A percentile compares a stretch with the other conserved stretches of the same genome.
These are phyloP conservation scores for Acrobasis consociella DNA, from an alignment of 2,888 invertebrate genomes.

Conservation along the genomic window DNA sequence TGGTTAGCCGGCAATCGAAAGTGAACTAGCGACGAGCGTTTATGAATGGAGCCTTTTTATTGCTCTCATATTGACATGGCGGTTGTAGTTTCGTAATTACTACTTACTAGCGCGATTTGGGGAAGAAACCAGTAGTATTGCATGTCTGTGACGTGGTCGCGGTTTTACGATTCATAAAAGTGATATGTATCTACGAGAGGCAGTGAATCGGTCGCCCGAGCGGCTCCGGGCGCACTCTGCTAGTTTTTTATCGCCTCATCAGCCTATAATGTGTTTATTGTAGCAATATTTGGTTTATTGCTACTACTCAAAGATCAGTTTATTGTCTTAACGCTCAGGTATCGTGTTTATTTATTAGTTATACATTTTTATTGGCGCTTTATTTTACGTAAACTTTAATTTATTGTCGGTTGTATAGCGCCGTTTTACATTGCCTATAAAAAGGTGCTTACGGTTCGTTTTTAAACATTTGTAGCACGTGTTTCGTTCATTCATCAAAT, in stretches of 20 bases:
- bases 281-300: constrained; percentile 81
- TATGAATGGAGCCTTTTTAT: constrained; percentile 80
- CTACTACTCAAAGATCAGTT: constrained; percentile 77
- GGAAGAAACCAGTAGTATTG: constrained; percentile 73
- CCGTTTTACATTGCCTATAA: constrained; percentile 82
- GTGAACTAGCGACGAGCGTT: constrained; percentile 68
- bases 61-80: constrained; percentile 75
- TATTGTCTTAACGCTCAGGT: constrained; percentile 81
- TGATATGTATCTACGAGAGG: constrained; percentile 68
- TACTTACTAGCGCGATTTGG: constrained; percentile 71
- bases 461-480: constrained; percentile 82
- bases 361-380: constrained; percentile 82
- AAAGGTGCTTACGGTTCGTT: constrained; percentile 78
- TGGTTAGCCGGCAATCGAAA: constrained; percentile 75
- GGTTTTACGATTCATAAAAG: constrained; percentile 79
- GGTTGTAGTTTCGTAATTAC: constrained; percentile 74
- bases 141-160: constrained; percentile 66
- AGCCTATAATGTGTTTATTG: constrained; percentile 80
- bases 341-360: constrained; percentile 83
- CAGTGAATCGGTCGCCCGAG: constrained; percentile 46
- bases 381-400: constrained; percentile 82
- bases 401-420: constrained; percentile 79
- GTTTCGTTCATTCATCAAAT: constrained; percentile 82
- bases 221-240: constrained; percentile 35
- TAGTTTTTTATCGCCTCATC: constrained; percentile 74